A percentile compares a stretch with the other conserved stretches of the same genome.
These are phyloP conservation scores for Tetramorium alpestre DNA, from an alignment of 1,140 invertebrate species.

Conservation along the genomic window DNA sequence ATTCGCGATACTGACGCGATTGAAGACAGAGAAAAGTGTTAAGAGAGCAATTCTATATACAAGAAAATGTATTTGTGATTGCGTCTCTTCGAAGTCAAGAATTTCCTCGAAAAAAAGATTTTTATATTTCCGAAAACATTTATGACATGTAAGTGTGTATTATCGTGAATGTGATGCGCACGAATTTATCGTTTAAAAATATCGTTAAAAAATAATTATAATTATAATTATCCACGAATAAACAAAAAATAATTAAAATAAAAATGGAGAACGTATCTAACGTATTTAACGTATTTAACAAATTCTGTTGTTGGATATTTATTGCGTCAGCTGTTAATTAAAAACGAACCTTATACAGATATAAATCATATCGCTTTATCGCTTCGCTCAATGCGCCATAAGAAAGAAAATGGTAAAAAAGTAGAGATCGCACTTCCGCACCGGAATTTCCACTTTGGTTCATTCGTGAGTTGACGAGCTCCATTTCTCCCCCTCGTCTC, in stretches of 20 bases:
- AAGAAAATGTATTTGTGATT: neutral
- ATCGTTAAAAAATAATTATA: neutral
- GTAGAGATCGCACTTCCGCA: neutral
- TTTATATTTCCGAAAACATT: neutral
- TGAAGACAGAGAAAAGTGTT: neutral
- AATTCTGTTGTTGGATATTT: neutral
- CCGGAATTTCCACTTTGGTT: slow-evolving; percentile 63
- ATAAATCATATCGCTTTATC: slow-evolving; percentile 4
- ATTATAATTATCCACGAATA: neutral
- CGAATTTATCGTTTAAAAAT: neutral
- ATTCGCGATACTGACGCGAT: neutral
- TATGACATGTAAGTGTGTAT: neutral
- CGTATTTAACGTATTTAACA: neutral
- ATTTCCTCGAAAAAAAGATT: neutral
- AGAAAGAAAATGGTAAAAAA: neutral
- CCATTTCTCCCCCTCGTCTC: slow-evolving; percentile 32
- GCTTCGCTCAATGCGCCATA: neutral
- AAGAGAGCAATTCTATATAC: neutral
- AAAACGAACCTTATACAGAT: slow-evolving; percentile 26
- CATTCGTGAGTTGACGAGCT: slow-evolving; percentile 53
- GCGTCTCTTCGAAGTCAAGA: neutral
- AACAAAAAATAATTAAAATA: neutral
- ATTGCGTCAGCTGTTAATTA: slow-evolving; percentile 37
- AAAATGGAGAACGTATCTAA: no score
- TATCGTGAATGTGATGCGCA: neutral